These are phyloP conservation scores for Micrasema longulum DNA, from an alignment of 1,140 invertebrate genomes.

Conservation along the genomic window DNA sequence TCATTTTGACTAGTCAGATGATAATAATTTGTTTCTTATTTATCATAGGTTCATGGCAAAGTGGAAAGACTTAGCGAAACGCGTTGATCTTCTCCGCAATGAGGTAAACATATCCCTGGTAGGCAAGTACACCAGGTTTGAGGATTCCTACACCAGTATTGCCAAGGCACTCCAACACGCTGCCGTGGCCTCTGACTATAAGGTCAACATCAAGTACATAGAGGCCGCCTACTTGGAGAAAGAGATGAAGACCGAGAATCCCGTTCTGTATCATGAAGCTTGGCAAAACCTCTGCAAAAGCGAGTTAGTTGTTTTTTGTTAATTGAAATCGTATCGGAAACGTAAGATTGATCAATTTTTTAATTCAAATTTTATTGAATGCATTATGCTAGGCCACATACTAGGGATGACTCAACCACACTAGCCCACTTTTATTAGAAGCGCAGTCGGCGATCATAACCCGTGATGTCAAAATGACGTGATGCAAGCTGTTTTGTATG, in stretches of 20 bases:
- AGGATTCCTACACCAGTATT: constrained; percentile 97
- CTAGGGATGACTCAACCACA: too few relatives aligned
- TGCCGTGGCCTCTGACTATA: constrained; percentile 84
- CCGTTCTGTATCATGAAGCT: constrained; percentile 91
- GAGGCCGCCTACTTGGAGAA: constrained; percentile 92
- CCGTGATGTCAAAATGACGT: too few relatives aligned
- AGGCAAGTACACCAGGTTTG: constrained; percentile 98
- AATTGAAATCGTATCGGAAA: too few relatives aligned
- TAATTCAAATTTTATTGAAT: too few relatives aligned
- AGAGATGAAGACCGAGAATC: constrained; percentile 76
- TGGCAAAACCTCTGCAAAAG: constrained; percentile 92
- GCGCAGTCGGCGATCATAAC: too few relatives aligned
- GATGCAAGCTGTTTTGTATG: too few relatives aligned
- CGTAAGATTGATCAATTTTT: too few relatives aligned
- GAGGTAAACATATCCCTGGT: constrained; percentile 94
- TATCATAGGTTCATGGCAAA: constrained; percentile 89
- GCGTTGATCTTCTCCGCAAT: constrained; percentile 82
- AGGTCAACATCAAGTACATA: constrained; percentile 90
- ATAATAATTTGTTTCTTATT: too few relatives aligned
- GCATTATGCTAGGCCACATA: too few relatives aligned
- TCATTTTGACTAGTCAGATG: too few relatives aligned
- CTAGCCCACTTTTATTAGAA: too few relatives aligned
- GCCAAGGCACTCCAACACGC: constrained; percentile 96
- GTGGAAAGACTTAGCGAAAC: constrained; percentile 91
- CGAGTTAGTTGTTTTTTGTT: constrained; percentile 86